Conservation (phyloP, 2,113 vertebrate genomes). For the Microcebus lehilahytsara region DNA sequence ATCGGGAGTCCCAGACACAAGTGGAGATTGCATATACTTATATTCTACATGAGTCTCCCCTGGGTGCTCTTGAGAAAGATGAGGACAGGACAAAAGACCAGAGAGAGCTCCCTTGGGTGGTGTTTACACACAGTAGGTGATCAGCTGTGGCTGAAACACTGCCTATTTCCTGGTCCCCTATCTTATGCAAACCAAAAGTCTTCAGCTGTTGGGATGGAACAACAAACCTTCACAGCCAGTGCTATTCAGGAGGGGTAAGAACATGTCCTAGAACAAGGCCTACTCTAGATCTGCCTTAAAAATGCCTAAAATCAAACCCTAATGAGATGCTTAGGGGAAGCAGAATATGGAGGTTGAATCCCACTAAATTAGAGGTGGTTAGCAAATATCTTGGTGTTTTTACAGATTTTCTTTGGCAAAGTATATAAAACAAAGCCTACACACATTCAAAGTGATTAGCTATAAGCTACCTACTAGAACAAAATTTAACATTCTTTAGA, state of each 20-base stretch:
- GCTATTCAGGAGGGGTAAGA: background rate
- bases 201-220: background rate
- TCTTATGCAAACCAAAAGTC: background rate
- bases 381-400: background rate
- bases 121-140: background rate
- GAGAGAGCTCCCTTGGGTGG: background rate
- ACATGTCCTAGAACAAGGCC: background rate
- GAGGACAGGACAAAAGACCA: background rate
- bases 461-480: background rate
- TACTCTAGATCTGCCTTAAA: background rate
- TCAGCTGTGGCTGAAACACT: background rate
- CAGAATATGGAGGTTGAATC: background rate
- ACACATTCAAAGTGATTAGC: background rate
- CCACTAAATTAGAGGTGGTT: background rate
- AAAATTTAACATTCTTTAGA: background rate
- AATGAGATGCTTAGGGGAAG: background rate
- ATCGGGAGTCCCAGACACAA: background rate
- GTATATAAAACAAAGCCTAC: background rate
- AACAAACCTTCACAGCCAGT: background rate
- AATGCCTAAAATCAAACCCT: background rate
- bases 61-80: background rate
- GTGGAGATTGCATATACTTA: background rate
- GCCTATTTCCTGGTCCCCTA: no score
- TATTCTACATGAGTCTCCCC: background rate
- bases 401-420: background rate